Evolutionary conservation across 2,113 vertebrate genomes (phyloP).

Genomic region (Mellivora capensis): DNA sequence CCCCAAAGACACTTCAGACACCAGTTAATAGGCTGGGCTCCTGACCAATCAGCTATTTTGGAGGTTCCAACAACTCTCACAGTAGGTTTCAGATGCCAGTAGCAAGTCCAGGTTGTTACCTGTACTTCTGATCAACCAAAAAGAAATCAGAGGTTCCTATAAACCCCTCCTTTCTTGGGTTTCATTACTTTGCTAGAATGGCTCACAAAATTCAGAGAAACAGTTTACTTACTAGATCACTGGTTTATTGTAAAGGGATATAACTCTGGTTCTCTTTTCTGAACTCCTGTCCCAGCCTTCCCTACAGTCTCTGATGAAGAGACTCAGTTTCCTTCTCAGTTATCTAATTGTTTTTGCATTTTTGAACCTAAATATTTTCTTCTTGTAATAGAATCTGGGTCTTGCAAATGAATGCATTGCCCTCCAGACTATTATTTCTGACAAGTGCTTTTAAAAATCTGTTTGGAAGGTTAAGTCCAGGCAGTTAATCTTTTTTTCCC

Average conservation of each 20-base stretch:
- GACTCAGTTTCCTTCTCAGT: neutral
- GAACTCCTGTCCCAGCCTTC: neutral
- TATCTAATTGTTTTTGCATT: neutral
- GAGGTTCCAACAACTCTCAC: neutral
- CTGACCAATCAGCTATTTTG: neutral
- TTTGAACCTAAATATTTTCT: neutral
- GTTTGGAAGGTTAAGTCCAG: neutral
- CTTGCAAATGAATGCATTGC: neutral
- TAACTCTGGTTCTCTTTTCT: neutral
- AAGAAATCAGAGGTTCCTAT: neutral
- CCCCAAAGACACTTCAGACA: too few species aligned
- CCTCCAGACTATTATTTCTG: neutral
- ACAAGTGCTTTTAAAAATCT: neutral
- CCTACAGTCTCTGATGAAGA: too few species aligned
- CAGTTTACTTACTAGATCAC: neutral
- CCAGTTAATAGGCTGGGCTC: neutral
- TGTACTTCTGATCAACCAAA: neutral
- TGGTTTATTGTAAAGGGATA: neutral
- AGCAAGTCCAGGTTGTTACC: neutral
- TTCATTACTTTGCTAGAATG: neutral
- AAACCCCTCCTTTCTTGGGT: neutral
- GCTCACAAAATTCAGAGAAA: neutral
- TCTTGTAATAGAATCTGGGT: neutral
- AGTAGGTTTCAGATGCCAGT: neutral
- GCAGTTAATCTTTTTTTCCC: neutral